Conservation (phyloP, 2,888 invertebrate genomes). For the Thecophora atra region DNA sequence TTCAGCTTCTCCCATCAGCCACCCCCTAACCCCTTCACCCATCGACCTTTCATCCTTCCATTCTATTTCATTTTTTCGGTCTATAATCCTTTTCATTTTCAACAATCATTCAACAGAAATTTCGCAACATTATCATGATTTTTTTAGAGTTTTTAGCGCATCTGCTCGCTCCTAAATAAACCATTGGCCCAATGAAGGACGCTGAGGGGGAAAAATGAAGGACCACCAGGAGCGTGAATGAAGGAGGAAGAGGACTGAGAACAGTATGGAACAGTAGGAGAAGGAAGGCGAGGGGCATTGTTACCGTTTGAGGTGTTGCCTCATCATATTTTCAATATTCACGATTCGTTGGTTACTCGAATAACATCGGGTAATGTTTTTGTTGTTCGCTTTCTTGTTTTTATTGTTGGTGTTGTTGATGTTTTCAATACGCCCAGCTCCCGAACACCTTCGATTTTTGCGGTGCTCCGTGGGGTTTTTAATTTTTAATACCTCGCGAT, state of each 20-base stretch:
- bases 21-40: neutral
- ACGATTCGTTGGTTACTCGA: no score
- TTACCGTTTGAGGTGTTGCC: neutral
- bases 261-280: neutral
- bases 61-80: neutral
- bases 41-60: neutral
- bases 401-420: no score
- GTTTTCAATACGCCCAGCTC: no score
- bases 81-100: neutral
- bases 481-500: slow-evolving; percentile 3
- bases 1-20: neutral
- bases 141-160: neutral
- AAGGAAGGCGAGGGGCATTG: neutral
- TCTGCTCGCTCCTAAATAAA: no score
- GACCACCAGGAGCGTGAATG: neutral
- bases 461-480: neutral
- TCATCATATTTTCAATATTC: no score
- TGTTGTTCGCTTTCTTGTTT: no score
- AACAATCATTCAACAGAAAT: neutral
- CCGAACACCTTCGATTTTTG: neutral
- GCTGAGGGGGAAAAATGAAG: no score
- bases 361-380: no score
- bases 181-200: no score
- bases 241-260: neutral
- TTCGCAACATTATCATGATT: neutral